These are phyloP conservation scores for Lutraria lutraria DNA, from an alignment of 2,888 invertebrate species.

Conservation along the genomic window DNA sequence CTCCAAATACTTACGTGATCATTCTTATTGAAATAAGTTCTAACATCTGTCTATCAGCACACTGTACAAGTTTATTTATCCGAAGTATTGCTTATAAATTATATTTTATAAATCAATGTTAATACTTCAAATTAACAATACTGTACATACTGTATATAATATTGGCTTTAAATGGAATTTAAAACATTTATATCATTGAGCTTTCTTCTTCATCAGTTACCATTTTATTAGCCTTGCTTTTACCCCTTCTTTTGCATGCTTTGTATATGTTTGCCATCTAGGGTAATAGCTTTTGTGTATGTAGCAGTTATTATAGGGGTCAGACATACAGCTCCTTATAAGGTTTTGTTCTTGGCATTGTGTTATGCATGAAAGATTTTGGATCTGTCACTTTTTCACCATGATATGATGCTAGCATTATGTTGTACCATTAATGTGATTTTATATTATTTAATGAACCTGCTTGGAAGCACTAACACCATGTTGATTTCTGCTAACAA, in stretches of 20 bases:
- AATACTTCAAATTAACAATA: neutral
- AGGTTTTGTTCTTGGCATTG: slow-evolving; percentile 10
- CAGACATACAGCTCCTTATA: neutral
- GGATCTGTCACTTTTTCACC: neutral
- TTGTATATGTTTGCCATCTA: slow-evolving; percentile 23
- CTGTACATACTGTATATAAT: neutral
- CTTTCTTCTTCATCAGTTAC: slow-evolving; percentile 17
- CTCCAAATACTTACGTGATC: neutral
- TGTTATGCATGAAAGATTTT: slow-evolving; percentile 9
- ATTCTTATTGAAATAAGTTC: neutral
- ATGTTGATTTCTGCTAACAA: too few relatives aligned
- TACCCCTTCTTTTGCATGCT: slow-evolving; percentile 34
- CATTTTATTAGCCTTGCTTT: slow-evolving; percentile 43
- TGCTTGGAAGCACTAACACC: too few relatives aligned
- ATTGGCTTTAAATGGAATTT: neutral
- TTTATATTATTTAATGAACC: too few relatives aligned
- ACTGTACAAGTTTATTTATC: neutral
- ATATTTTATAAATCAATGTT: neutral
- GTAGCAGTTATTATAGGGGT: slow-evolving; percentile 3
- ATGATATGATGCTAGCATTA: too few relatives aligned
- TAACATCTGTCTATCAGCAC: neutral
- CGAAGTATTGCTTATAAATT: neutral
- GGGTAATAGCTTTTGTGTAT: slow-evolving; percentile 37
- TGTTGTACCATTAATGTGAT: too few relatives aligned
- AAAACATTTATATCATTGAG: neutral